Evolutionary conservation across 2,113 vertebrate species (phyloP).

Genomic region (Campylorhamphus procurvoides): DNA sequence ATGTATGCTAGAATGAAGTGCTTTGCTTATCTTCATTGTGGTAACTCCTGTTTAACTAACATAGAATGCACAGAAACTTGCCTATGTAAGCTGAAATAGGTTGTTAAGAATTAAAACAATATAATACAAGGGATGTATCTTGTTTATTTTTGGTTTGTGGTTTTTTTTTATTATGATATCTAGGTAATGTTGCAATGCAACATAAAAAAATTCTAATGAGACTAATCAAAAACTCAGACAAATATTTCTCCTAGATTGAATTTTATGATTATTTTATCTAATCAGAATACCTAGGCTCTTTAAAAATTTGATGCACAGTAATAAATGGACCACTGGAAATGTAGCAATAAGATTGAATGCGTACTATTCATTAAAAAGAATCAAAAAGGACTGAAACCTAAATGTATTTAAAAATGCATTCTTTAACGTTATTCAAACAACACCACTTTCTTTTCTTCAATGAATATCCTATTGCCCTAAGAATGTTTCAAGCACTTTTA

Average conservation of each 20-base stretch:
- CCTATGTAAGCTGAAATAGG: background rate
- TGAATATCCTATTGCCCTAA: conserved; percentile 70
- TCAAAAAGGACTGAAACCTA: background rate
- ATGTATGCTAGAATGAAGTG: background rate
- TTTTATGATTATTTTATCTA: background rate
- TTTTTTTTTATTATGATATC: background rate
- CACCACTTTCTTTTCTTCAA: background rate
- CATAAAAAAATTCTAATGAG: background rate
- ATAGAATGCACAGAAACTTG: background rate
- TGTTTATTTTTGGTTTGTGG: background rate
- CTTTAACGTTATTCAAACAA: background rate
- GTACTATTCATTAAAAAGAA: background rate
- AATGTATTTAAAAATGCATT: background rate
- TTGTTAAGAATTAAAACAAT: background rate
- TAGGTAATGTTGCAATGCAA: background rate
- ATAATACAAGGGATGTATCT: background rate
- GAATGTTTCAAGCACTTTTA: conserved; percentile 73
- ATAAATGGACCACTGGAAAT: background rate
- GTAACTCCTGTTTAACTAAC: background rate
- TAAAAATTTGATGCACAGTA: background rate
- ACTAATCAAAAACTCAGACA: background rate
- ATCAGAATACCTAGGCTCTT: background rate
- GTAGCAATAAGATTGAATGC: background rate
- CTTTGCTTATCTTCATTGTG: background rate
- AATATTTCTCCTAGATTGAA: background rate